Evolutionary conservation across 1,140 invertebrate genomes (phyloP).

Genomic region (Drosophila gunungcola): DNA sequence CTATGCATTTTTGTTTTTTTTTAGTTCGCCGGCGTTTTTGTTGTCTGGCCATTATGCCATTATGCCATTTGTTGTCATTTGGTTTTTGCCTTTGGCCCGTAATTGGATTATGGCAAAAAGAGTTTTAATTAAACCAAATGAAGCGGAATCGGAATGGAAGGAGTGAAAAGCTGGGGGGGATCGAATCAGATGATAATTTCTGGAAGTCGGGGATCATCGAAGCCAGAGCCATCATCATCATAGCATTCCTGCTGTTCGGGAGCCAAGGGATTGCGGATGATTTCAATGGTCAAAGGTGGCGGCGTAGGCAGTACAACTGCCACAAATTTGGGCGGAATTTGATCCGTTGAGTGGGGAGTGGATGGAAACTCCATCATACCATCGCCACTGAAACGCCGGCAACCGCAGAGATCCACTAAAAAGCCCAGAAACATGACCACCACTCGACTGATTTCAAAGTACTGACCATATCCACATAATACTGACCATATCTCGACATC

Average conservation of each 20-base stretch:
- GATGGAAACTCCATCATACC: neutral
- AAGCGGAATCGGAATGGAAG: neutral
- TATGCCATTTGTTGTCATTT: slow-evolving; percentile 55
- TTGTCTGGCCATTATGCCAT: slow-evolving; percentile 52
- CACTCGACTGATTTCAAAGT: neutral
- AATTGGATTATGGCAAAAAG: slow-evolving; percentile 56
- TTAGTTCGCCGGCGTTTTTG: neutral
- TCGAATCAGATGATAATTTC: slow-evolving; percentile 55
- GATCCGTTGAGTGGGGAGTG: neutral
- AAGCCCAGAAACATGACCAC: slow-evolving; percentile 43
- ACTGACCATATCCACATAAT: slow-evolving; percentile 1
- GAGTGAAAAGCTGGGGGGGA: neutral
- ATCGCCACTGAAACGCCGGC: slow-evolving; percentile 9
- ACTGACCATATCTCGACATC: neutral
- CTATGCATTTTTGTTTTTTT: neutral
- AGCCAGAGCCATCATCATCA: slow-evolving; percentile 38
- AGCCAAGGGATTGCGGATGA: slow-evolving; percentile 6
- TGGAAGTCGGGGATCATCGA: slow-evolving; percentile 63
- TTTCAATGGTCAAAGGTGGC: neutral
- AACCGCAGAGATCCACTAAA: slow-evolving; percentile 46
- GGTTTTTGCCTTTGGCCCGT: slow-evolving; percentile 23
- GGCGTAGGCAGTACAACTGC: neutral
- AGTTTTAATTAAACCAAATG: slow-evolving; percentile 47
- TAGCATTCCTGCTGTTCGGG: slow-evolving; percentile 4
- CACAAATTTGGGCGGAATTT: neutral